These are phyloP conservation scores for Diplogasteroides magnus DNA, from an alignment of 1,140 invertebrate species.

Conservation along the genomic window DNA sequence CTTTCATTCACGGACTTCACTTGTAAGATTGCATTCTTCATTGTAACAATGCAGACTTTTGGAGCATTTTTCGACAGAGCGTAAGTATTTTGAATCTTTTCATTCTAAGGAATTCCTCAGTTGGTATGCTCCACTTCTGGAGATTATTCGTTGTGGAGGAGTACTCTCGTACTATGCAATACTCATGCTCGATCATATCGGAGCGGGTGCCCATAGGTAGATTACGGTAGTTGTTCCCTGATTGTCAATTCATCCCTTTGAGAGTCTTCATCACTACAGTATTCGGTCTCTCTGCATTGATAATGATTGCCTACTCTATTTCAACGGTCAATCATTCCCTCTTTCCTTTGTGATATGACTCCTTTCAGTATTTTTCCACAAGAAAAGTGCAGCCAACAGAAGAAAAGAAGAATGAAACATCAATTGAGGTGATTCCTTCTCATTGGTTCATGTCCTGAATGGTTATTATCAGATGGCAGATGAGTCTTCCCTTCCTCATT, in stretches of 20 bases:
- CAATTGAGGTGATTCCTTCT: no score
- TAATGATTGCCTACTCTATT: not conserved
- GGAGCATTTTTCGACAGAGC: conserved; percentile 51
- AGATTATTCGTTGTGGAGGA: conserved; percentile 43
- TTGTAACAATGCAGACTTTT: conserved; percentile 50
- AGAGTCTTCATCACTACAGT: conserved; percentile 4
- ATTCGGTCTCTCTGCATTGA: not conserved
- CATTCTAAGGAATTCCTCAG: conserved; percentile 29
- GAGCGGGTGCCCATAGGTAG: conserved; percentile 43
- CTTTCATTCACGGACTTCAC: conserved; percentile 42
- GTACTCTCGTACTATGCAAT: conserved; percentile 45
- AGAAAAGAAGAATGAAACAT: no score
- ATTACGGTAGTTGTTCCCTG: conserved; percentile 46
- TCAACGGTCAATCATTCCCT: no score
- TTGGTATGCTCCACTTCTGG: conserved; percentile 46
- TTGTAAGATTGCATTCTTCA: conserved; percentile 49
- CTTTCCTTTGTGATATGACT: no score
- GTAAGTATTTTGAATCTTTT: conserved; percentile 25
- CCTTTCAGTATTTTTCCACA: no score
- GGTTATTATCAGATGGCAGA: no score
- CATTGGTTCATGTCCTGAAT: no score
- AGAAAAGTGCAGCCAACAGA: no score
- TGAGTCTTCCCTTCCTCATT: no score
- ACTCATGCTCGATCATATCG: conserved; percentile 35
- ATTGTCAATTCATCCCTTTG: no score